Evolutionary conservation across 2,113 vertebrate species (phyloP).

Genomic region (Bujurquina vittata): DNA sequence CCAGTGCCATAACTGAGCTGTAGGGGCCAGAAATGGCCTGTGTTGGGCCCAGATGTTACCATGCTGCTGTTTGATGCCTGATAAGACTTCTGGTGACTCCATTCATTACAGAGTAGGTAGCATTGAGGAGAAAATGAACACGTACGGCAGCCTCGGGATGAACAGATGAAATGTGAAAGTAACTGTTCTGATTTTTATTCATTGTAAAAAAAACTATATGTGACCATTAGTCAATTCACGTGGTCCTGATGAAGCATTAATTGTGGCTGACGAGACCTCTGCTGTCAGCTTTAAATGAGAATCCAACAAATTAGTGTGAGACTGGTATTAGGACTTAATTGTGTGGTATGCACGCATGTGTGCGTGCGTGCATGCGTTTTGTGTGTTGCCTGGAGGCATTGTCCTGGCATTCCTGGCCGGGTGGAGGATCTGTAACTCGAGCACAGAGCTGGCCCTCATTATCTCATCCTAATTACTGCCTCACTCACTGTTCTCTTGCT

Average conservation of each 20-base stretch:
- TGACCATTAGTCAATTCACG: neutral
- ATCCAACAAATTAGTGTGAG: neutral
- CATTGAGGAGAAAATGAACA: neutral
- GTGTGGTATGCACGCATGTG: neutral
- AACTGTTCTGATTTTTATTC: neutral
- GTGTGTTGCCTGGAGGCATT: neutral
- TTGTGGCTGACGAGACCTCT: neutral
- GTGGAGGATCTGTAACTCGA: slow-evolving; percentile 21
- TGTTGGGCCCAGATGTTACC: neutral
- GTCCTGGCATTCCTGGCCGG: neutral
- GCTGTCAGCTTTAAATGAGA: slow-evolving; percentile 8
- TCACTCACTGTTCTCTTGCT: neutral
- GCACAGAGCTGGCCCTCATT: slow-evolving; percentile 21
- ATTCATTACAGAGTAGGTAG: neutral
- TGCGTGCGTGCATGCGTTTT: neutral
- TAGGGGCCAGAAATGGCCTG: neutral
- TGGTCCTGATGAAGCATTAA: neutral
- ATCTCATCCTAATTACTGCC: slow-evolving; percentile 45
- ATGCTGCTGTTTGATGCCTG: neutral
- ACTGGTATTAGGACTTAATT: neutral
- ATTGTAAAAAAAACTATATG: neutral
- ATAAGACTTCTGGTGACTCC: neutral
- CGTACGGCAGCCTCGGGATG: neutral
- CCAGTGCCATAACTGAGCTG: neutral
- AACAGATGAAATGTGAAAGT: neutral